Percentiles rank a stretch among this genome's conserved stretches.
Conservation (phyloP, 2,888 invertebrate species). For the Nysson spinosus region DNA sequence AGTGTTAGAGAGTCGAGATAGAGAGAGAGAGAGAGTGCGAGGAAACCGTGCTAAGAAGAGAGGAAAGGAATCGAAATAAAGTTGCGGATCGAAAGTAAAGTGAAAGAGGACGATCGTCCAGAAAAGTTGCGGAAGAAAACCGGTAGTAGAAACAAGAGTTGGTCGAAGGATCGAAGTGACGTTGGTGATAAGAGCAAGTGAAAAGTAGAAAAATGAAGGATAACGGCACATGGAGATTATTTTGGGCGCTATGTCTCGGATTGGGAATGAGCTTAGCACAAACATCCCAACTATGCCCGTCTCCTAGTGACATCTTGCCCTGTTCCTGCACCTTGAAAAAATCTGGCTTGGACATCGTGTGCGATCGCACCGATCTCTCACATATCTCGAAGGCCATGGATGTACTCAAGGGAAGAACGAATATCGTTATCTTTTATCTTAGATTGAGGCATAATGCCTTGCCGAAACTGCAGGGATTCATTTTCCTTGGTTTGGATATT, state of each 20-base stretch:
- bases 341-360: conserved; percentile 91
- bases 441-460: conserved; percentile 92
- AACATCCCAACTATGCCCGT: conserved; percentile 77
- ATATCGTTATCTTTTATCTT: conserved; percentile 90
- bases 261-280: conserved; percentile 42
- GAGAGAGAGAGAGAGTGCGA: conserved; percentile 1
- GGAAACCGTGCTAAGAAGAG: conserved; percentile 10
- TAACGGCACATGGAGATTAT: conserved; percentile 36
- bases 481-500: conserved; percentile 92
- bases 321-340: conserved; percentile 92
- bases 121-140: neutral
- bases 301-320: conserved; percentile 86
- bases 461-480: conserved; percentile 90
- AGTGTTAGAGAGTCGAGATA: neutral
- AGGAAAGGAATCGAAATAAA: conserved; percentile 12
- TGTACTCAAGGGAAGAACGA: conserved; percentile 86
- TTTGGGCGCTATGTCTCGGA: conserved; percentile 44
- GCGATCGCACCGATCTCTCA: conserved; percentile 90
- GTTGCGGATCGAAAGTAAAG: neutral
- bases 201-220: conserved; percentile 44
- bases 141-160: neutral
- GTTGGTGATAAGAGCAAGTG: neutral
- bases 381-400: conserved; percentile 90
- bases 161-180: no score
- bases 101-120: neutral